Percentiles rank a stretch among this genome's conserved stretches.
Evolutionary conservation across 2,113 vertebrate genomes (phyloP).

Genomic region (Dromaius novaehollandiae): DNA sequence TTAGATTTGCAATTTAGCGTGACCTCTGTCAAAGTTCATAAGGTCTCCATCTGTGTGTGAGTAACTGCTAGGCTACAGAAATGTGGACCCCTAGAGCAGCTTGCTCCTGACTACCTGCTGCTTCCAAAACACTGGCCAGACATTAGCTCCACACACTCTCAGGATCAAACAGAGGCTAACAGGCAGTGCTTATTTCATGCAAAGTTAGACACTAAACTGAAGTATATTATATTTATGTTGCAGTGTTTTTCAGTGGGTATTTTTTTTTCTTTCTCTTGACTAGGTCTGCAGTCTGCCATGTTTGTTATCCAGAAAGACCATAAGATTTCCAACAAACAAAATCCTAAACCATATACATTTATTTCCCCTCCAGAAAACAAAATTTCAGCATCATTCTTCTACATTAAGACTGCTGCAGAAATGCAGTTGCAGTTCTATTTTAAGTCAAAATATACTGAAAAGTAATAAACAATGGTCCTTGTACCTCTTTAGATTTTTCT

Average conservation of each 20-base stretch:
- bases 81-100: constrained; percentile 89
- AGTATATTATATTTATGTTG: constrained; percentile 71
- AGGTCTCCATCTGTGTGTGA: constrained; percentile 94
- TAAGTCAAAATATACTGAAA: background rate
- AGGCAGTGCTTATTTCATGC: constrained; percentile 86
- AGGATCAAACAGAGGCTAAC: constrained; percentile 92
- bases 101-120: constrained; percentile 96
- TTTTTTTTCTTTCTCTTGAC: constrained; percentile 53
- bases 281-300: constrained; percentile 15
- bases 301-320: constrained; percentile 61
- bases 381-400: constrained; percentile 3
- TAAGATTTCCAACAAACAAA: constrained; percentile 54
- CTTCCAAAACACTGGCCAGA: constrained; percentile 96
- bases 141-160: constrained; percentile 86
- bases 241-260: constrained; percentile 38
- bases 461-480: background rate
- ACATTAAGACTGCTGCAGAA: background rate
- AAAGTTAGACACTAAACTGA: constrained; percentile 78
- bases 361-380: constrained; percentile 33
- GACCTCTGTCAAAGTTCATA: constrained; percentile 93
- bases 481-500: background rate
- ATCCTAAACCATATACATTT: constrained; percentile 18
- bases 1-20: constrained; percentile 74
- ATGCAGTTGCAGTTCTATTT: background rate
- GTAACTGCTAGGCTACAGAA: constrained; percentile 84